Base-by-base conservation (phyloP, 2,113 vertebrate species). In the Formicarius rufipectus region DNA sequence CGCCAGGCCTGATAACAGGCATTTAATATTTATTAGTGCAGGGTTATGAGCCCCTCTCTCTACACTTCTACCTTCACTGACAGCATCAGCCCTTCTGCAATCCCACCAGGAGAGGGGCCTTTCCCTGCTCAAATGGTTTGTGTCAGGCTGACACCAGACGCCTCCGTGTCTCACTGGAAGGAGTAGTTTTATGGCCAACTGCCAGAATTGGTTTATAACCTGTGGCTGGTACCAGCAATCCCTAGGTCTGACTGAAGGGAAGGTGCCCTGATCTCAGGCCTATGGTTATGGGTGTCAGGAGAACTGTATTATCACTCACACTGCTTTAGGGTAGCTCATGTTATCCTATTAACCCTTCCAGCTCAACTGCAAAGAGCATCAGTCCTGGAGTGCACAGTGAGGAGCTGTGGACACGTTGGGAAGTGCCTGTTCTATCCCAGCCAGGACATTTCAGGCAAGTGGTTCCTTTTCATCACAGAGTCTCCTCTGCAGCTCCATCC, bases 111-210 rank as follows among this genome's bases (percentile, higher is more conserved):
- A 87, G 62, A 87, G 53, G 56, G 30, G 76, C 81, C 87, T 93
- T 85, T 83, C 83, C 93, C 90, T 84, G 64, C n/a, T 96, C 86
- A 94, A 95, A 97, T 97, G 97, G 94, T 96, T 97, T 97, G 88
- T 97, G 95, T 96, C 93, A 95, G 95, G 76, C 89, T 94, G 95
- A 98, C 96, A 97, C 94, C 92, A 97, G 97, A 96, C 45, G 50
- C 95, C 90, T 93, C 92, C 63, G 22, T 90, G 94, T 97, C 92
- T 97, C 90, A 84, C 40, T 9, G 79, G 47, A 83, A 97, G 79
- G 90, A 92, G 89, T 84, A 77, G 93, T 92, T 91, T 96, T 97
- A 95, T 96, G 97, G 97, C 88, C 92, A 95, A 35, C 58, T 95
- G 97, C 96, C 97, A 97, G 83, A 68, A 90, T 82, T 69, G 95